phyloP scores from a whole-genome alignment of 53 echinoderm and acorn worm genomes.

The Stichopus horrens region DNA sequence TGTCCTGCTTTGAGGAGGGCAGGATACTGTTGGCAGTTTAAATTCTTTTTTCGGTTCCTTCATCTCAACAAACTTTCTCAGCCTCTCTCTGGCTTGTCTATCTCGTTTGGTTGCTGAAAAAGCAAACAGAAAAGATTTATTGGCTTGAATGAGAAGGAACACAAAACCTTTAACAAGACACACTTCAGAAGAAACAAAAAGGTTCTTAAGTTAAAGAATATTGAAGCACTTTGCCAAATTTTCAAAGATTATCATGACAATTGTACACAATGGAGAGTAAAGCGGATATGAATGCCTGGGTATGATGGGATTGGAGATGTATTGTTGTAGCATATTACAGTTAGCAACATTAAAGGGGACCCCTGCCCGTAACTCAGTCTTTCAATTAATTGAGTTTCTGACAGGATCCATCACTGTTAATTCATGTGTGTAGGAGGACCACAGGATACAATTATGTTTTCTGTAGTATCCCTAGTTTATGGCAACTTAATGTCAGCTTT shows the following conservation, averaged over 20 bases:
- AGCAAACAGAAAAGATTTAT: not conserved
- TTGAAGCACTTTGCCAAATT: not conserved
- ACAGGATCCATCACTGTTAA: not conserved
- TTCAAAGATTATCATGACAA: not conserved
- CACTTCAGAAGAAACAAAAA: not conserved
- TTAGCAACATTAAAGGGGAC: too few relatives aligned
- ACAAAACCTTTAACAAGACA: not conserved
- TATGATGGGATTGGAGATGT: too few relatives aligned
- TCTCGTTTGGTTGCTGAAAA: constrained; percentile 71
- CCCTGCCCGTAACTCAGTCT: too few relatives aligned
- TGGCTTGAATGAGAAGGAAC: not conserved
- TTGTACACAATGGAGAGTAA: not conserved
- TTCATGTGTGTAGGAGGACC: too few relatives aligned
- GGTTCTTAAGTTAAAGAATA: not conserved
- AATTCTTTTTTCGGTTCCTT: constrained; percentile 77
- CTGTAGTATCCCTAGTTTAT: not conserved
- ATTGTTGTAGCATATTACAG: too few relatives aligned
- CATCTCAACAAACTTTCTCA: constrained; percentile 85
- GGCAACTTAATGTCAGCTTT: not conserved
- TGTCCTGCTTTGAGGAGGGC: constrained; percentile 77
- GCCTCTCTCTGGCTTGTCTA: constrained; percentile 68
- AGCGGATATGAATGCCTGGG: not conserved
- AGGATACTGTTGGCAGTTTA: constrained; percentile 73
- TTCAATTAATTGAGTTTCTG: not conserved
- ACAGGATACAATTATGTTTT: too few relatives aligned